Base-by-base conservation (phyloP, 1,140 invertebrate species). In the Drosophila ficusphila region DNA sequence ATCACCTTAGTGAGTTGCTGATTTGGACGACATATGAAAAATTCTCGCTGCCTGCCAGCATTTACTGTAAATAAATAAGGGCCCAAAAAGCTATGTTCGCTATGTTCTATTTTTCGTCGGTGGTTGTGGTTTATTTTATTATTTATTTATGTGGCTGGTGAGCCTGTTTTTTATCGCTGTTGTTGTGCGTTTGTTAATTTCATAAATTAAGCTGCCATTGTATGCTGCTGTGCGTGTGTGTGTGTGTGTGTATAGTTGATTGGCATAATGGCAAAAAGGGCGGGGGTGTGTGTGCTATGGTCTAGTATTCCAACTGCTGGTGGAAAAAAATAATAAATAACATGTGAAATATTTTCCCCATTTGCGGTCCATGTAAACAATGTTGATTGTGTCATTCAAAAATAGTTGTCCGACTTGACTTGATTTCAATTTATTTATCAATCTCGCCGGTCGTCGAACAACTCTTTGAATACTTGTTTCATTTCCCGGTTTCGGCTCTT, bases 151-250 rank as follows among this genome's bases (percentile, higher is more conserved):
- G 77, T 75, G 51, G 82, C 77, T 79, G 65, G 48, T 75, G 21
- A 25, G 41, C 41, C 41, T 51, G 67, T 42, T 62, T 49, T 70
- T 70, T 51, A 58, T 69, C 44, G 46, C 11, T 23, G 44, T 19
- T 56, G 27, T 57, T 76, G 54, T 85, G 54, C 27, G 49, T 62
- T 73, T 85, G 73, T 88, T 85, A 86, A 85, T 88, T 85, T 85
- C 81, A 86, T 85, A 85, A 85, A 85, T 85, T 81, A 77, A 70
- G 76, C 52, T 52, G 58, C 52, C 52, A 76, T 72, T 78, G 60
- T 61, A 12, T 52, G 36, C 18, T 11, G 19, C 16, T 41, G 29
- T 31, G 46, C 56, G 48, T 31, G 34, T 58, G 38, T 41, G 29
- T 31, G 46, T 51, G 48, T 31, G 34, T 58, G 38, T 53, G 11